Evolutionary conservation across 2,797 vertebrate genomes (phyloP).

Genomic region (Emydoidea blandingii): DNA sequence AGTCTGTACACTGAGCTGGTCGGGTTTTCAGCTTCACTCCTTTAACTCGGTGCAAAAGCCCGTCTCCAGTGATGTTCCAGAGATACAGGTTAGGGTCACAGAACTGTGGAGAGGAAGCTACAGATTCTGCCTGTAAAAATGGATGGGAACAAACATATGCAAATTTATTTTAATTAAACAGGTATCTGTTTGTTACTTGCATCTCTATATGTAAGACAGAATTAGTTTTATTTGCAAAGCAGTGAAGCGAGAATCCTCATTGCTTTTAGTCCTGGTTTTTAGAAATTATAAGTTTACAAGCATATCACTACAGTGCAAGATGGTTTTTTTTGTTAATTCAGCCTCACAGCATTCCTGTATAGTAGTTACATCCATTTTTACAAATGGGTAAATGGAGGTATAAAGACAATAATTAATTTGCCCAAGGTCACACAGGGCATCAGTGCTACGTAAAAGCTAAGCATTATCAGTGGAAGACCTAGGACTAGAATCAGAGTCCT

Average conservation of each 20-base stretch:
- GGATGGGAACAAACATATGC: not conserved
- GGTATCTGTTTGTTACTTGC: not conserved
- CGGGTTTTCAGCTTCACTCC: constrained; percentile 88
- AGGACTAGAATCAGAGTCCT: not conserved
- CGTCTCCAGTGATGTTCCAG: constrained; percentile 94
- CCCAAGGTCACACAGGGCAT: not conserved
- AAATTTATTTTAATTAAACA: not conserved
- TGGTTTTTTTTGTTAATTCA: not conserved
- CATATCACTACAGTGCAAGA: not conserved
- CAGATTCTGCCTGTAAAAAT: constrained; percentile 85
- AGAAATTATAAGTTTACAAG: not conserved
- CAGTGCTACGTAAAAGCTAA: not conserved
- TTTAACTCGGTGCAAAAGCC: constrained; percentile 83
- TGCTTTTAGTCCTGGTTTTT: not conserved
- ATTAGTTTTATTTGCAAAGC: not conserved
- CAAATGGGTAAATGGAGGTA: not conserved
- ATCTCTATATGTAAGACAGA: not conserved
- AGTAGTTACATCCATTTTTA: not conserved
- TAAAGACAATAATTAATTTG: not conserved
- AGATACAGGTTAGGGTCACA: constrained; percentile 90
- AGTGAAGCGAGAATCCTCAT: not conserved
- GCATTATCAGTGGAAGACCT: not conserved
- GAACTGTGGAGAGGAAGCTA: constrained; percentile 93
- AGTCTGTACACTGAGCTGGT: constrained; percentile 91
- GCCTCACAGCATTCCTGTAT: not conserved